Evolutionary conservation across 2,888 invertebrate species (phyloP).

Genomic region (Drosophila pullipes): DNA sequence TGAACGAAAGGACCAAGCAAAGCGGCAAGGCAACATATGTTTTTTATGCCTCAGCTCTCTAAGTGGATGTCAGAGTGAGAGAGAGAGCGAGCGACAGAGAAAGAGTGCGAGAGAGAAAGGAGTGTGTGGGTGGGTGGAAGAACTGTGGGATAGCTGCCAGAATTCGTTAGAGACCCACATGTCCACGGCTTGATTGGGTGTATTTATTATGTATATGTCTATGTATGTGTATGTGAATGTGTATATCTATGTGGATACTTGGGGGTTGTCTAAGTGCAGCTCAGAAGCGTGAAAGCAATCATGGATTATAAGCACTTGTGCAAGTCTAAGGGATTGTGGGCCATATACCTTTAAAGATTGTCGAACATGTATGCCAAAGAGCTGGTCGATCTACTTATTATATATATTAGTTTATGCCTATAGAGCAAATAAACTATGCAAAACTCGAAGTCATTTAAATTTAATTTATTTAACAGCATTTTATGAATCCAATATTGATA

Average conservation of each 20-base stretch:
- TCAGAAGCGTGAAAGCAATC: constrained; percentile 43
- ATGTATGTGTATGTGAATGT: background rate
- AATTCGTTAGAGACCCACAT: constrained; percentile 66
- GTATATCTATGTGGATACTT: constrained; percentile 11
- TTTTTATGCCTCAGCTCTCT: constrained; percentile 80
- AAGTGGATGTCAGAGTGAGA: constrained; percentile 67
- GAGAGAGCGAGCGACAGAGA: background rate
- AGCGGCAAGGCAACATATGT: constrained; percentile 74
- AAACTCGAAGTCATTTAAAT: background rate
- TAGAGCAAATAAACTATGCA: background rate
- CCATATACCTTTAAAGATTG: background rate
- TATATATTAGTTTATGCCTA: background rate
- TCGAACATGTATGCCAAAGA: background rate
- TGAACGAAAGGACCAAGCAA: constrained; percentile 35
- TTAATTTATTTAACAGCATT: too few relatives aligned
- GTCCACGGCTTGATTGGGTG: constrained; percentile 54
- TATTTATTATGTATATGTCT: constrained; percentile 23
- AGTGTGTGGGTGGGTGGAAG: constrained; percentile 25
- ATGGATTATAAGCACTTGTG: constrained; percentile 38
- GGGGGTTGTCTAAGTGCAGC: constrained; percentile 42
- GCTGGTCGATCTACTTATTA: too few relatives aligned
- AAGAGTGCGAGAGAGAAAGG: constrained; percentile 3
- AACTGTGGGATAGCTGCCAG: constrained; percentile 67
- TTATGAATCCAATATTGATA: too few relatives aligned
- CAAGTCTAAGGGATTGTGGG: constrained; percentile 15